phyloP scores from a whole-genome alignment of 53 echinoderm and acorn worm species.

The Antedon mediterranea region DNA sequence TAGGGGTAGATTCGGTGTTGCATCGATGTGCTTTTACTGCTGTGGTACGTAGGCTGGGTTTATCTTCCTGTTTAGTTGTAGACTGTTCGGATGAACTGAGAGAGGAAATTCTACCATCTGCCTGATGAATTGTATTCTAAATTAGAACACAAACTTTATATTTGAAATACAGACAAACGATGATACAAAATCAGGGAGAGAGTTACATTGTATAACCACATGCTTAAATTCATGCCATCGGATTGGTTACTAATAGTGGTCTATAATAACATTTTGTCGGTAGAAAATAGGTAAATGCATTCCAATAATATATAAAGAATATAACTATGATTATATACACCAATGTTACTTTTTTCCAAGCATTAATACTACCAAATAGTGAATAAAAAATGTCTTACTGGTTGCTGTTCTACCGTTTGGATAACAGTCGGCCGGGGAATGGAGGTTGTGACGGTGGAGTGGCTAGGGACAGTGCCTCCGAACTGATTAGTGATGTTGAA shows the following conservation, averaged over 20 bases:
- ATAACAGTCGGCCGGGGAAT: not conserved
- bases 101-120: not conserved
- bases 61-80: not conserved
- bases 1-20: conserved; percentile 62
- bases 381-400: not conserved
- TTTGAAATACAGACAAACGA: too few relatives aligned
- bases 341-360: too few relatives aligned
- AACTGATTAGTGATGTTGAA: not conserved
- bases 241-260: too few relatives aligned
- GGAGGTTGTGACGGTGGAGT: not conserved
- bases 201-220: too few relatives aligned
- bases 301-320: too few relatives aligned
- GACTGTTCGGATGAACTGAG: not conserved
- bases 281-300: too few relatives aligned
- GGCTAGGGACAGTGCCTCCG: not conserved
- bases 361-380: too few relatives aligned
- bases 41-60: not conserved
- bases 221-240: too few relatives aligned
- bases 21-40: conserved; percentile 40
- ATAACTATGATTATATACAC: too few relatives aligned
- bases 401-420: not conserved
- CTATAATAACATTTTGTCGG: too few relatives aligned
- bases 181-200: too few relatives aligned
- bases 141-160: not conserved
- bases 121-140: not conserved